These are phyloP conservation scores for Mimachlamys varia DNA, from an alignment of 2,888 invertebrate species.

Conservation along the genomic window DNA sequence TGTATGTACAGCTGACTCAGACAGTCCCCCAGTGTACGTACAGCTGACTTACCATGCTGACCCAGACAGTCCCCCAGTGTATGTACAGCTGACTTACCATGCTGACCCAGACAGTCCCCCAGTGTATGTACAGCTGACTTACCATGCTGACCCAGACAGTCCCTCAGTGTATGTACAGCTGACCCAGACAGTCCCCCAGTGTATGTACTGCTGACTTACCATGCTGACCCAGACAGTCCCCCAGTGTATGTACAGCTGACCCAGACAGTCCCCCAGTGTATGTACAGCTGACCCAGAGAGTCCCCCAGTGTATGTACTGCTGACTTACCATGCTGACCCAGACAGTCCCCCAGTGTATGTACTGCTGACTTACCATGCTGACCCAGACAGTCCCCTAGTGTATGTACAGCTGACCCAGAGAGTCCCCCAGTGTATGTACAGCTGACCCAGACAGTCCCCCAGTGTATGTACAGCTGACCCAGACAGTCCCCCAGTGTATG, in stretches of 20 bases:
- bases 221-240: constrained; percentile 82
- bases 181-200: too few species aligned
- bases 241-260: constrained; percentile 77
- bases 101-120: constrained; percentile 82
- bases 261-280: too few species aligned
- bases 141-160: constrained; percentile 83
- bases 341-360: constrained; percentile 81
- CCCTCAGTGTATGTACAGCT: constrained; percentile 81
- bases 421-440: too few species aligned
- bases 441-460: constrained; percentile 82
- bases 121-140: constrained; percentile 75
- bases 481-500: too few species aligned
- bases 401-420: constrained; percentile 80
- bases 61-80: constrained; percentile 81
- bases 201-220: constrained; percentile 74
- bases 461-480: too few species aligned
- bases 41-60: constrained; percentile 80
- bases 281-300: constrained; percentile 83
- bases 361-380: constrained; percentile 79
- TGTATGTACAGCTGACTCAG: too few species aligned
- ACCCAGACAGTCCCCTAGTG: constrained; percentile 81
- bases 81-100: constrained; percentile 79
- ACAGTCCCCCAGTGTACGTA: too few species aligned
- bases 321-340: constrained; percentile 82
- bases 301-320: constrained; percentile 79